phyloP scores from a whole-genome alignment of 2,888 invertebrate species.

The Dicranocentrus wangi region DNA sequence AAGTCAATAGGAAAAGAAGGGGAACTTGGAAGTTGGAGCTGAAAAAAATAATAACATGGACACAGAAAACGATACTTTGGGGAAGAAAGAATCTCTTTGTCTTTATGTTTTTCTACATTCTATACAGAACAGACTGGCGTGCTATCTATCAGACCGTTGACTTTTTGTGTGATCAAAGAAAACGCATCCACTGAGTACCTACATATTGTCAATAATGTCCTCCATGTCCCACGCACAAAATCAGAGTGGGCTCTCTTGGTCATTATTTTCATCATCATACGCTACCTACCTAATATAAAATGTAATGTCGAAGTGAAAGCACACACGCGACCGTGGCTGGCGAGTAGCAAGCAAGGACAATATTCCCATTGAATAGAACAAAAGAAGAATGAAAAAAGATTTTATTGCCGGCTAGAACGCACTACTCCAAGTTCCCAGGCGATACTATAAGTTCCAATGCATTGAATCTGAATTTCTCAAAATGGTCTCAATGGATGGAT shows the following conservation, averaged over 20 bases:
- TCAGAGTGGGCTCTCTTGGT: not conserved
- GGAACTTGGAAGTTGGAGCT: too few species aligned
- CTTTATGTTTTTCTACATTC: too few species aligned
- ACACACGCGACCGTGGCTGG: conserved; percentile 20
- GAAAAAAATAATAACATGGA: too few species aligned
- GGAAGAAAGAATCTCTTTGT: too few species aligned
- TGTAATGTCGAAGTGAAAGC: not conserved
- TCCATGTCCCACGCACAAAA: conserved; percentile 4
- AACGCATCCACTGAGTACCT: too few species aligned
- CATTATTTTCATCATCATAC: too few species aligned
- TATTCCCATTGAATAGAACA: conserved; percentile 44
- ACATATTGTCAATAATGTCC: too few species aligned
- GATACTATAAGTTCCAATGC: conserved; percentile 70
- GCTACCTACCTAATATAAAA: too few species aligned
- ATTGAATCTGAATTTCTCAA: conserved; percentile 62
- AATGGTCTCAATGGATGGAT: conserved; percentile 37
- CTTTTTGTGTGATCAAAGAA: not conserved
- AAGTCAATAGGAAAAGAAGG: too few species aligned
- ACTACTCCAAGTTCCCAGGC: conserved; percentile 37
- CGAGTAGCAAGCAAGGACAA: conserved; percentile 9
- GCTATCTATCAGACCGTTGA: too few species aligned
- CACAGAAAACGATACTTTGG: too few species aligned
- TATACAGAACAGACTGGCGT: too few species aligned
- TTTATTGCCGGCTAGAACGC: conserved; percentile 43
- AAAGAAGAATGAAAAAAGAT: conserved; percentile 31